These are phyloP conservation scores for Metacarcinus magister DNA, from an alignment of 2,888 invertebrate genomes.

Conservation along the genomic window DNA sequence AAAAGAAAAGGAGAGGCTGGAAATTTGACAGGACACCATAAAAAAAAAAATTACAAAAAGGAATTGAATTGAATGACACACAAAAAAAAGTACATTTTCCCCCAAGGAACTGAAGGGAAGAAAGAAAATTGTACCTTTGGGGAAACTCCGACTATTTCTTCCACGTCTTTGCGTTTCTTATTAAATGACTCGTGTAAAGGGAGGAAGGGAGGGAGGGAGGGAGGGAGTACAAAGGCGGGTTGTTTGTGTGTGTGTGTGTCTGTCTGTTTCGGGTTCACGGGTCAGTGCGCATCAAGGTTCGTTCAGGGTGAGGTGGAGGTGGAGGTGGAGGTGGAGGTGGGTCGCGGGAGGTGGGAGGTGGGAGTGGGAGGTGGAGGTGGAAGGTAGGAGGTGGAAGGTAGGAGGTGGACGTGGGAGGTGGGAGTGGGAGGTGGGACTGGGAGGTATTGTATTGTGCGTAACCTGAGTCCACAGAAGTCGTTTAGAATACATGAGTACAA, in stretches of 20 bases:
- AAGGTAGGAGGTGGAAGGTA: too few relatives aligned
- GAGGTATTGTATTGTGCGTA: not conserved
- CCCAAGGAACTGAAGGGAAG: not conserved
- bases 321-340: too few relatives aligned
- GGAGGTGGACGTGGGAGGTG: too few relatives aligned
- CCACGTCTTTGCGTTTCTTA: not conserved
- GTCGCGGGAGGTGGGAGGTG: too few relatives aligned
- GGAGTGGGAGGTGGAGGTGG: too few relatives aligned
- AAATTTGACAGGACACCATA: too few relatives aligned
- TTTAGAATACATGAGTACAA: not conserved
- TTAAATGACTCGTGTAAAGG: not conserved
- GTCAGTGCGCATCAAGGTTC: not conserved
- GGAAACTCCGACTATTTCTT: not conserved
- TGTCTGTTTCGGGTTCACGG: not conserved
- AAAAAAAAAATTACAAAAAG: too few relatives aligned
- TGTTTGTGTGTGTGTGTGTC: conserved; percentile 10
- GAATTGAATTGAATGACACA: too few relatives aligned
- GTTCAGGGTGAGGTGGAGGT: not conserved
- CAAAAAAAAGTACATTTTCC: too few relatives aligned
- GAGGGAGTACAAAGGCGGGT: not conserved
- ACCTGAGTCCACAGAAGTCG: not conserved
- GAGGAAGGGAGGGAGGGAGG: not conserved
- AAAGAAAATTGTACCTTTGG: not conserved
- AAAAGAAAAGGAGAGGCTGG: too few relatives aligned
- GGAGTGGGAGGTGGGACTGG: too few relatives aligned